These are phyloP conservation scores for Magallana nippona DNA, from an alignment of 2,888 invertebrate genomes.

Conservation along the genomic window DNA sequence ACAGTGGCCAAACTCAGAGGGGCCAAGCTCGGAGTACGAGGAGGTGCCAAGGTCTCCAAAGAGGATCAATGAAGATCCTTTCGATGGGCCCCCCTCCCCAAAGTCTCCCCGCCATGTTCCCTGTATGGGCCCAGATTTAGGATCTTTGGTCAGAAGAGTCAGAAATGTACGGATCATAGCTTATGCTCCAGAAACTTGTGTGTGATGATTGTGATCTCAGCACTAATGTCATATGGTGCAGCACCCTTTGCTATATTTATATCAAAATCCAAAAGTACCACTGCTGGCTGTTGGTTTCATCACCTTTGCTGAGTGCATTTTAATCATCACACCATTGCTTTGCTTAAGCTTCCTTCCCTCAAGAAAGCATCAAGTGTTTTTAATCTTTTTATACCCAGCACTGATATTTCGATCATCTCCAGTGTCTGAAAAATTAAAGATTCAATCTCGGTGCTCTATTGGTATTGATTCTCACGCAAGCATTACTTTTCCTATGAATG, in stretches of 20 bases:
- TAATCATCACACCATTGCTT: neutral
- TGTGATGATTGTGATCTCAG: constrained; percentile 46
- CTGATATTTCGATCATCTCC: neutral
- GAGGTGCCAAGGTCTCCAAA: constrained; percentile 49
- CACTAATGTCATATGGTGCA: neutral
- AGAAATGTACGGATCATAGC: constrained; percentile 73
- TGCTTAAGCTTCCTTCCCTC: neutral
- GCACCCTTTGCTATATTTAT: constrained; percentile 1
- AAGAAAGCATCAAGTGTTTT: neutral
- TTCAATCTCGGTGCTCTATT: neutral
- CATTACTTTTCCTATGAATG: neutral
- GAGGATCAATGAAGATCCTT: constrained; percentile 47
- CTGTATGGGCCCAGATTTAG: constrained; percentile 72
- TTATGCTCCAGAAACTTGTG: constrained; percentile 74
- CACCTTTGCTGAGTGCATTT: neutral
- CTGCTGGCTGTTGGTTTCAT: neutral
- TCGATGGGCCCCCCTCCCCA: constrained; percentile 56
- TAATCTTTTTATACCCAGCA: neutral
- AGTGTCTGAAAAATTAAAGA: neutral
- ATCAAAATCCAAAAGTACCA: neutral
- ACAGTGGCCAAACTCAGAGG: constrained; percentile 18
- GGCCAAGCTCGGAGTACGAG: constrained; percentile 47
- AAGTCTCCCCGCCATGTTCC: constrained; percentile 63
- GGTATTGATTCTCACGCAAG: neutral
- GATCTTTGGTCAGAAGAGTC: constrained; percentile 71